These are phyloP conservation scores for Neotoma lepida DNA, from an alignment of 2,113 vertebrate species.

Conservation along the genomic window DNA sequence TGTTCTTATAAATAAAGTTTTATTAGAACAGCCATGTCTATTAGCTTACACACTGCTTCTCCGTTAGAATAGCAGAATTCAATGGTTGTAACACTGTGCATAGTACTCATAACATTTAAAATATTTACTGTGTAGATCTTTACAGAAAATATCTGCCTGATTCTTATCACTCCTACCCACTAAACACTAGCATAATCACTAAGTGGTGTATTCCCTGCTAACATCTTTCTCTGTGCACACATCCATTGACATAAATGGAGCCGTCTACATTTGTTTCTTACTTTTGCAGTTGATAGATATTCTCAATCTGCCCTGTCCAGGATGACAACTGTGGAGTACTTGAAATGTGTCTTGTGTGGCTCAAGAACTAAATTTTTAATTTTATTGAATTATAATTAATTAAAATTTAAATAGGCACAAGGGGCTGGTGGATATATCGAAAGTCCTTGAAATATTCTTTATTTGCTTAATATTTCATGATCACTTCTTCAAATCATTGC, in stretches of 20 bases:
- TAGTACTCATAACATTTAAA: background rate
- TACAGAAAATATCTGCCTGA: background rate
- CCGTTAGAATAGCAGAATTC: background rate
- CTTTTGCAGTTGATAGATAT: background rate
- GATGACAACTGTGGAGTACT: background rate
- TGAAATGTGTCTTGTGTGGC: slow-evolving; percentile 35
- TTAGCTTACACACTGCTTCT: background rate
- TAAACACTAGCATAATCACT: background rate
- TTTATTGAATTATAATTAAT: slow-evolving; percentile 69
- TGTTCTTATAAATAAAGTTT: slow-evolving; percentile 5
- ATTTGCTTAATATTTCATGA: slow-evolving; percentile 68
- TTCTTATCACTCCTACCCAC: background rate
- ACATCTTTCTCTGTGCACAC: background rate
- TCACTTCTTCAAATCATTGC: slow-evolving; percentile 53
- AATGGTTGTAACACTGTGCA: background rate
- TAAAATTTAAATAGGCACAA: slow-evolving; percentile 56
- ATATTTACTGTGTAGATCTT: background rate
- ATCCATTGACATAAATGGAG: background rate
- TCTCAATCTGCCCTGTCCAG: background rate
- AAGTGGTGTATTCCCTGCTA: background rate
- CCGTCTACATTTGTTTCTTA: background rate
- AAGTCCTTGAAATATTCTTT: slow-evolving; percentile 66
- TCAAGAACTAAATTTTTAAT: slow-evolving; percentile 53
- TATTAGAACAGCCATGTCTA: background rate
- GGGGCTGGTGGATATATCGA: background rate